phyloP scores from a whole-genome alignment of 2,888 invertebrate species.

The Standfussiana lucernea region DNA sequence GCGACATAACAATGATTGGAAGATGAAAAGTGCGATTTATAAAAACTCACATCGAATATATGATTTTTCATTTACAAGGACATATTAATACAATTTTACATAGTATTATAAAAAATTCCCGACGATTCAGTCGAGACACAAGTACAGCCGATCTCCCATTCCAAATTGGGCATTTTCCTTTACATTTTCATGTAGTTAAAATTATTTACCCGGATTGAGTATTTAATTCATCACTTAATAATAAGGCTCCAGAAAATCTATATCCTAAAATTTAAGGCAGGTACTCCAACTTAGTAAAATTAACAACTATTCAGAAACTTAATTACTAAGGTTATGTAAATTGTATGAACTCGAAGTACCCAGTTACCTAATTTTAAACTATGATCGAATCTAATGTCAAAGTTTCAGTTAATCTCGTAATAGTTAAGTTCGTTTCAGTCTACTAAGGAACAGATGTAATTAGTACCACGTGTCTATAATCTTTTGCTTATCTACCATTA shows the following conservation, averaged over 20 bases:
- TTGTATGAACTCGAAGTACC: constrained; percentile 47
- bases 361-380: constrained; percentile 55
- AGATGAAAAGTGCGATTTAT: no score
- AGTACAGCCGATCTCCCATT: no score
- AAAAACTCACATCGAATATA: no score
- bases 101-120: no score
- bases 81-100: no score
- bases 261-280: background rate
- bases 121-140: no score
- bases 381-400: constrained; percentile 55
- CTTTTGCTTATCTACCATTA: constrained; percentile 10
- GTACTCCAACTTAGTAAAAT: constrained; percentile 6
- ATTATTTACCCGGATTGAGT: background rate
- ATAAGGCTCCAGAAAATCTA: background rate
- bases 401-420: constrained; percentile 54
- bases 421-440: constrained; percentile 34
- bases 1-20: no score
- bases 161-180: no score
- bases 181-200: background rate
- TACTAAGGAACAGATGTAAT: constrained; percentile 25
- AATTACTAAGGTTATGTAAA: constrained; percentile 44
- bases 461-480: background rate
- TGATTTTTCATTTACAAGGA: no score
- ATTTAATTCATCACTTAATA: background rate
- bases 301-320: constrained; percentile 30